Conservation (phyloP, 2,888 invertebrate species). For the Ellobium chinense region DNA sequence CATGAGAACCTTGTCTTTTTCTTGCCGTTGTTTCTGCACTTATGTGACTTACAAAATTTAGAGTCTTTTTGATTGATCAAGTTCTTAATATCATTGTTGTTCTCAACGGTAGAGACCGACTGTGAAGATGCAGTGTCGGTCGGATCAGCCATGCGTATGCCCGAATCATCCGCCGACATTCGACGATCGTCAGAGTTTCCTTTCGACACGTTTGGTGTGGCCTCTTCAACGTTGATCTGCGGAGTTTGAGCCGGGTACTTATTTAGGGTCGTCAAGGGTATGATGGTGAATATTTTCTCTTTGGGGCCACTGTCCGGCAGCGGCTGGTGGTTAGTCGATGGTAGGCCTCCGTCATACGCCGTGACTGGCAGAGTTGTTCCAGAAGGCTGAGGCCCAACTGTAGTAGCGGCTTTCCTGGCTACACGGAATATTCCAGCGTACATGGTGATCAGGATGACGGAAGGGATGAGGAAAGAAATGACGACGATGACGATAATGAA, state of each 20-base stretch:
- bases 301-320: neutral
- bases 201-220: neutral
- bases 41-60: no score
- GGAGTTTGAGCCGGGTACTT: neutral
- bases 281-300: neutral
- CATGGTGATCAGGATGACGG: constrained; percentile 49
- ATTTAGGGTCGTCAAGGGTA: neutral
- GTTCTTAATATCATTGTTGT: neutral
- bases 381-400: constrained; percentile 26
- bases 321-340: neutral
- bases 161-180: neutral
- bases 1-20: neutral
- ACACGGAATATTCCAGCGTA: constrained; percentile 56
- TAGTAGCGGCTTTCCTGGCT: constrained; percentile 50
- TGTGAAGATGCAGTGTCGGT: neutral
- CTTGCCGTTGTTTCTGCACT: neutral
- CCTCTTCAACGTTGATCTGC: neutral
- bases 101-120: neutral
- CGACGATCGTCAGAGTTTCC: neutral
- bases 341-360: neutral
- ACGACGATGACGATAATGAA: constrained; percentile 48
- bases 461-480: constrained; percentile 53
- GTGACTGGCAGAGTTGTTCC: neutral
- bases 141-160: neutral
- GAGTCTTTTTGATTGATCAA: neutral